These are phyloP conservation scores for Rhinoderma darwinii DNA, from an alignment of 2,113 vertebrate genomes.

Conservation along the genomic window DNA sequence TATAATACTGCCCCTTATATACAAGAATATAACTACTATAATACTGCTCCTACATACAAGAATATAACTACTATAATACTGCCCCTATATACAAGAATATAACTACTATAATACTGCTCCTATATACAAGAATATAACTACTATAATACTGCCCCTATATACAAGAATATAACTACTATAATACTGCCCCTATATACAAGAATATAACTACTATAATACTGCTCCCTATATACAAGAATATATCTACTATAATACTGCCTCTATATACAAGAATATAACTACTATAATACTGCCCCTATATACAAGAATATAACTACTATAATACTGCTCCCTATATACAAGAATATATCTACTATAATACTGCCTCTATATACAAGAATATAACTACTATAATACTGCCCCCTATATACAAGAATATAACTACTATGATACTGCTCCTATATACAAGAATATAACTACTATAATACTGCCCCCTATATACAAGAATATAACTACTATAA, in stretches of 20 bases:
- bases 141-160: background rate
- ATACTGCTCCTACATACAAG: no score
- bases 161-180: background rate
- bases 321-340: background rate
- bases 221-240: background rate
- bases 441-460: conserved; percentile 14
- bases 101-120: background rate
- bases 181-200: background rate
- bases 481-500: conserved; percentile 5
- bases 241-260: background rate
- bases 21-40: no score
- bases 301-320: conserved; percentile 16
- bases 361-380: background rate
- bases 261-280: background rate
- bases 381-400: conserved; percentile 23
- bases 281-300: conserved; percentile 10
- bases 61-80: no score
- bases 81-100: no score
- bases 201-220: conserved; percentile 4
- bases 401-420: conserved; percentile 19
- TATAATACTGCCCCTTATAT: no score
- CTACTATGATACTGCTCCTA: conserved; percentile 18
- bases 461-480: background rate
- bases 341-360: conserved; percentile 1
- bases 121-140: background rate